phyloP scores from a whole-genome alignment of 37 sponge, comb jelly and placozoan species.

The Halichondria panicea region DNA sequence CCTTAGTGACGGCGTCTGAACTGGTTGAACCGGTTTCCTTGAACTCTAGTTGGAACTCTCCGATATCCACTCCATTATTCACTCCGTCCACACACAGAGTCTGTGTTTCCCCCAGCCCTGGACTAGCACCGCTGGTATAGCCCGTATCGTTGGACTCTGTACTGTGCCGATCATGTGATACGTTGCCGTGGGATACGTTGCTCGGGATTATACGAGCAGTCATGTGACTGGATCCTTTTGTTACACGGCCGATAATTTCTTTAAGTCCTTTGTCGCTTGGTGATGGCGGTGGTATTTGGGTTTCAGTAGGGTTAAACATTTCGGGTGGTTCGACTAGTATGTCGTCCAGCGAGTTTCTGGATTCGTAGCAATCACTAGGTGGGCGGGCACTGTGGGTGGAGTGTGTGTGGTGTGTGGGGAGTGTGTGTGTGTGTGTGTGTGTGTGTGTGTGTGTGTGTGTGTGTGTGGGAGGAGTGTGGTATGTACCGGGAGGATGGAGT shows the following conservation, averaged over 20 bases:
- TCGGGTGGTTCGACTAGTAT: constrained; percentile 37
- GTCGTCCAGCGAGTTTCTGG: constrained; percentile 39
- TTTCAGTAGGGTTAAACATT: constrained; percentile 20
- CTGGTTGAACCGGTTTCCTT: too few relatives aligned
- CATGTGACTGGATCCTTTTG: neutral
- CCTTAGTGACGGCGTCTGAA: too few relatives aligned
- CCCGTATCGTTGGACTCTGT: constrained; percentile 57
- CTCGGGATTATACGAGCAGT: neutral
- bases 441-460: too few relatives aligned
- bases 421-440: too few relatives aligned
- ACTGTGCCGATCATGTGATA: constrained; percentile 28
- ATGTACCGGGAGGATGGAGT: too few relatives aligned
- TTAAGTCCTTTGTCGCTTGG: neutral
- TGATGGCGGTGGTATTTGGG: neutral
- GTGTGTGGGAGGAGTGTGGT: too few relatives aligned
- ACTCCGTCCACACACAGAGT: neutral
- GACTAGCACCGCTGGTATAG: constrained; percentile 51
- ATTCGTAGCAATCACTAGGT: neutral
- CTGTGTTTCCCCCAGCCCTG: constrained; percentile 15
- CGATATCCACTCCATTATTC: neutral
- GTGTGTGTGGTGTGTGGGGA: too few relatives aligned
- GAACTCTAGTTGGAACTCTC: neutral
- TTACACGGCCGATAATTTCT: neutral
- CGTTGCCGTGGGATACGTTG: neutral
- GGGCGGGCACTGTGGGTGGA: constrained; percentile 5